These are phyloP conservation scores for Tretioscincus oriximinensis DNA, from an alignment of 2,113 vertebrate species.

Conservation along the genomic window DNA sequence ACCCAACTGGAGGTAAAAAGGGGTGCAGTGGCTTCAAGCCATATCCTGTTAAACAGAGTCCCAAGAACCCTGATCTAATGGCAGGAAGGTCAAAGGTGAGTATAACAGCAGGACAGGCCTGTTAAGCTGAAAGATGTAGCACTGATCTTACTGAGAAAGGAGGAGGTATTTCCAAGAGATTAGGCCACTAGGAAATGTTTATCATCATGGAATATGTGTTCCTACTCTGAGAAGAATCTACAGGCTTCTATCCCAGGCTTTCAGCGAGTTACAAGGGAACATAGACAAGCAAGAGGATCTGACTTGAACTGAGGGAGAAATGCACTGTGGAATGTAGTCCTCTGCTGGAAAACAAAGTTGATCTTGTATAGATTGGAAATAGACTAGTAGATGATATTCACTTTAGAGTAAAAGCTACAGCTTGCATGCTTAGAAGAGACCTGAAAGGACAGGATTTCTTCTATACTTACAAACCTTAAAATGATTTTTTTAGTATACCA, in stretches of 20 bases:
- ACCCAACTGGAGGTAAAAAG: not conserved
- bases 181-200: not conserved
- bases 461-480: not conserved
- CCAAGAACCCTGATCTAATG: not conserved
- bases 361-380: not conserved
- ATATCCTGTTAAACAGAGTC: not conserved
- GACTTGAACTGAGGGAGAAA: not conserved
- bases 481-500: not conserved
- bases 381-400: not conserved
- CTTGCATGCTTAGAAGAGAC: not conserved
- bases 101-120: too few relatives aligned
- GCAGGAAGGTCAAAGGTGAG: too few relatives aligned
- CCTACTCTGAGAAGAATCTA: too few relatives aligned
- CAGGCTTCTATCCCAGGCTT: not conserved
- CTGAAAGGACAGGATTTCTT: not conserved
- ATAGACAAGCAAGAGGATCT: not conserved
- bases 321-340: not conserved
- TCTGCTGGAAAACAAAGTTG: not conserved
- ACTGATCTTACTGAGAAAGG: not conserved
- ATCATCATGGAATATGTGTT: not conserved
- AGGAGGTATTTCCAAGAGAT: not conserved
- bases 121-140: not conserved
- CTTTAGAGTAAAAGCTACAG: not conserved
- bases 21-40: not conserved
- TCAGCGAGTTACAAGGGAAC: not conserved